Evolutionary conservation across 2,113 vertebrate genomes (phyloP).

Genomic region (Cichladusa arquata): DNA sequence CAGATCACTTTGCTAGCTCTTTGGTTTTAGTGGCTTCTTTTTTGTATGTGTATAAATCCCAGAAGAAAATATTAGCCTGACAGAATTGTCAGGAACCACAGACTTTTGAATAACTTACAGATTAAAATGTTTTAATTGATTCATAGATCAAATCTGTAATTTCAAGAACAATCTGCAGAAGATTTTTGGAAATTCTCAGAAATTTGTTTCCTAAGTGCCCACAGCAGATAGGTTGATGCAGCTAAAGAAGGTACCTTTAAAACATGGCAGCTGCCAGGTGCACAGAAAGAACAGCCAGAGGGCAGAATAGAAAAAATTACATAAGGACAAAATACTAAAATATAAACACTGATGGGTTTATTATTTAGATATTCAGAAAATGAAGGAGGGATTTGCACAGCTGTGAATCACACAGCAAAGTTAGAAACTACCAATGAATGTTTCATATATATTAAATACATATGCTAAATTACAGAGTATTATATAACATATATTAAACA

Average conservation of each 20-base stretch:
- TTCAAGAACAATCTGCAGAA: background rate
- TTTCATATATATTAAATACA: background rate
- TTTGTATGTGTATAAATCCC: background rate
- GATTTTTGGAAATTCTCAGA: background rate
- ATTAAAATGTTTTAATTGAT: background rate
- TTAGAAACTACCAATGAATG: background rate
- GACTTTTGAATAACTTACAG: background rate
- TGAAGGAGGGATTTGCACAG: background rate
- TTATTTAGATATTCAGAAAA: background rate
- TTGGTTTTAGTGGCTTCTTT: background rate
- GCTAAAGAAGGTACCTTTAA: background rate
- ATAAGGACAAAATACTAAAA: background rate
- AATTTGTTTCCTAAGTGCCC: background rate
- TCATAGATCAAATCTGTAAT: background rate
- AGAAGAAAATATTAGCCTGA: background rate
- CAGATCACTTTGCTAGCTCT: background rate
- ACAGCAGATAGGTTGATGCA: background rate
- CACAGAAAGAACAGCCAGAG: background rate
- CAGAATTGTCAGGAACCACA: background rate
- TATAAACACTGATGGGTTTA: background rate
- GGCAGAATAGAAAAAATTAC: background rate
- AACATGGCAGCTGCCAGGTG: background rate
- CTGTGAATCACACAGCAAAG: background rate
- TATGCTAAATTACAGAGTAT: background rate
- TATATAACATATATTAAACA: background rate